Conservation (phyloP, 2,888 invertebrate species). For the Aquatica leii region DNA sequence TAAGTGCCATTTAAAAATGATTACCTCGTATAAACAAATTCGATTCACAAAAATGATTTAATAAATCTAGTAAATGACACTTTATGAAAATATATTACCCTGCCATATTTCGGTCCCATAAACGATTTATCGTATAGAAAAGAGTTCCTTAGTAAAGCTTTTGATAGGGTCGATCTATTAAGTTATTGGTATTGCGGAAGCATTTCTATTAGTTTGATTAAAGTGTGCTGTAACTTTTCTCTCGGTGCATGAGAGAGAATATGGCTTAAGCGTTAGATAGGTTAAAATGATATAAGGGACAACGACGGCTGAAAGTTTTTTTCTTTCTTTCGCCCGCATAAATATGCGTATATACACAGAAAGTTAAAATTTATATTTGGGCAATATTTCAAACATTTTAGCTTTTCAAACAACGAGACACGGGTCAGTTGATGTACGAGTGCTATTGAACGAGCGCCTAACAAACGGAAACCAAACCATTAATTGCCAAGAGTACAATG, state of each 20-base stretch:
- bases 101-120: constrained; percentile 53
- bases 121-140: constrained; percentile 47
- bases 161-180: constrained; percentile 50
- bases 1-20: constrained; percentile 53
- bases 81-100: constrained; percentile 60
- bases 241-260: constrained; percentile 51
- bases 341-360: too few relatives aligned
- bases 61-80: constrained; percentile 61
- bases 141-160: constrained; percentile 44
- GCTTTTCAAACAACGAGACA: constrained; percentile 46
- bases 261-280: constrained; percentile 49
- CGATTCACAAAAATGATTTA: constrained; percentile 58
- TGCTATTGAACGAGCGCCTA: constrained; percentile 54
- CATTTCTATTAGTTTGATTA: constrained; percentile 60
- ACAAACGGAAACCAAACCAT: constrained; percentile 58
- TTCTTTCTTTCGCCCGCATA: neutral
- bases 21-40: constrained; percentile 58
- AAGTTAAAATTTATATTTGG: neutral
- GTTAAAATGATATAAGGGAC: constrained; percentile 1
- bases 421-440: constrained; percentile 59
- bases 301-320: constrained; percentile 1
- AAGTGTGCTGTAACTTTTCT: constrained; percentile 46
- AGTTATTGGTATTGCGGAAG: constrained; percentile 55
- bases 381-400: constrained; percentile 49
- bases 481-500: constrained; percentile 62